phyloP scores from a whole-genome alignment of 2,113 vertebrate genomes.

The Lepidothrix coronata region DNA sequence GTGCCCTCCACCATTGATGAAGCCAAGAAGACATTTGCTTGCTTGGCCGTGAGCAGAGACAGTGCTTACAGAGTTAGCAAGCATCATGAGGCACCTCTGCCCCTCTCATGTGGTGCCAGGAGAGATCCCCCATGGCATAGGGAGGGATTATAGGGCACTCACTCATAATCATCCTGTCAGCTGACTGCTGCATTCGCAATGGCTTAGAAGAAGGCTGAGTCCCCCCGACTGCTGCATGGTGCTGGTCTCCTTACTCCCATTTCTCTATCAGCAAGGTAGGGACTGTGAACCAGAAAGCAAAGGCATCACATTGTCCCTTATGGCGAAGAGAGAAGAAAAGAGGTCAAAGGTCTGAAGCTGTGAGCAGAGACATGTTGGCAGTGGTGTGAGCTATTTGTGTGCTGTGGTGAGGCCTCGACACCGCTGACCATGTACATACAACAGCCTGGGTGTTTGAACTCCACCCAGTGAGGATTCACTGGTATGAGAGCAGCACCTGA shows the following conservation, averaged over 20 bases:
- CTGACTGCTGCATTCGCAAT: not conserved
- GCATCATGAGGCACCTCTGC: not conserved
- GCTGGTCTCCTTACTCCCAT: not conserved
- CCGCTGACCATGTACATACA: not conserved
- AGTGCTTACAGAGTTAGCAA: not conserved
- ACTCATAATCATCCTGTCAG: not conserved
- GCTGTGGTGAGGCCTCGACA: not conserved
- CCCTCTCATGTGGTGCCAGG: not conserved
- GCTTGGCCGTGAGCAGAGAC: not conserved
- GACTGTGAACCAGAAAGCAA: not conserved
- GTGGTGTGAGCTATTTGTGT: constrained; percentile 8
- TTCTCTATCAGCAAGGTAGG: not conserved
- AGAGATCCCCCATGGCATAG: not conserved
- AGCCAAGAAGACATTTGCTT: not conserved
- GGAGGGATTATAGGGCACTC: not conserved
- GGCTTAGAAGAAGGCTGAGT: not conserved
- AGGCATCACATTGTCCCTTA: not conserved
- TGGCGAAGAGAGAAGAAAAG: not conserved
- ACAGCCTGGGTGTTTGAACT: not conserved
- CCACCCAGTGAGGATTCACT: not conserved
- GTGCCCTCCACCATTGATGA: not conserved
- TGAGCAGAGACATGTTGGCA: not conserved
- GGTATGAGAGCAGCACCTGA: not conserved
- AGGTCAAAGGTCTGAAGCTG: not conserved
- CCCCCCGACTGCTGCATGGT: fast-evolving